phyloP scores from a whole-genome alignment of 2,888 invertebrate genomes.

The Coelopa pilipes region DNA sequence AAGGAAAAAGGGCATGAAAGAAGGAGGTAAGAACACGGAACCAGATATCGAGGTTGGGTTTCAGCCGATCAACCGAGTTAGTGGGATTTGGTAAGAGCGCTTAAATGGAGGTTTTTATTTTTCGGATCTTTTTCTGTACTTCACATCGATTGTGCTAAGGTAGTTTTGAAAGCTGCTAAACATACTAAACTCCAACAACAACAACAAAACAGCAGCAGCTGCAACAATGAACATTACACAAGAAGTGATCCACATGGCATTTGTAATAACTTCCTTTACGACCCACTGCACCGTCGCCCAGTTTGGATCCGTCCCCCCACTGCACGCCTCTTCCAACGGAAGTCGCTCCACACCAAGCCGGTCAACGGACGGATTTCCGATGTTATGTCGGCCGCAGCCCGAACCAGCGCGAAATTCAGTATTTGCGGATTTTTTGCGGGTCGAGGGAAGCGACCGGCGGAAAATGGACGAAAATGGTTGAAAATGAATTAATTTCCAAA shows the following conservation, averaged over 20 bases:
- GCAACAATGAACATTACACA: neutral
- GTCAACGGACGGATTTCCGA: too few species aligned
- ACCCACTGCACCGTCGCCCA: neutral
- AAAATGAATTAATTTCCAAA: conserved; percentile 8
- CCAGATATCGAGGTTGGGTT: too few species aligned
- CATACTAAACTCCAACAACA: too few species aligned
- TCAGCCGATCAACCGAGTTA: too few species aligned
- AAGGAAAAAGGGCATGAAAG: too few species aligned
- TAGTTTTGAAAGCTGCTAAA: too few species aligned
- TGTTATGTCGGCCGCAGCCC: neutral
- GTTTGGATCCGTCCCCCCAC: too few species aligned
- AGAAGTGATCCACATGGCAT: conserved; percentile 1
- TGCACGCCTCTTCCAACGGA: neutral
- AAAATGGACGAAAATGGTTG: conserved; percentile 17
- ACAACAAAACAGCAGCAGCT: neutral
- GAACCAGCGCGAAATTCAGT: neutral
- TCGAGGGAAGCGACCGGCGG: neutral
- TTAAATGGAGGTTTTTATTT: too few species aligned
- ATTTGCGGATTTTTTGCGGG: neutral
- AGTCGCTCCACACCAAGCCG: neutral
- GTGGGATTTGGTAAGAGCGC: too few species aligned
- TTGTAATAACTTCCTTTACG: conserved; percentile 5
- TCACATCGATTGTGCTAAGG: too few species aligned
- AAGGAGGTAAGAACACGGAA: too few species aligned
- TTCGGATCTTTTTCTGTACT: too few species aligned